Evolutionary conservation across 1,140 invertebrate genomes (phyloP).

Genomic region (Ooceraea biroi): DNA sequence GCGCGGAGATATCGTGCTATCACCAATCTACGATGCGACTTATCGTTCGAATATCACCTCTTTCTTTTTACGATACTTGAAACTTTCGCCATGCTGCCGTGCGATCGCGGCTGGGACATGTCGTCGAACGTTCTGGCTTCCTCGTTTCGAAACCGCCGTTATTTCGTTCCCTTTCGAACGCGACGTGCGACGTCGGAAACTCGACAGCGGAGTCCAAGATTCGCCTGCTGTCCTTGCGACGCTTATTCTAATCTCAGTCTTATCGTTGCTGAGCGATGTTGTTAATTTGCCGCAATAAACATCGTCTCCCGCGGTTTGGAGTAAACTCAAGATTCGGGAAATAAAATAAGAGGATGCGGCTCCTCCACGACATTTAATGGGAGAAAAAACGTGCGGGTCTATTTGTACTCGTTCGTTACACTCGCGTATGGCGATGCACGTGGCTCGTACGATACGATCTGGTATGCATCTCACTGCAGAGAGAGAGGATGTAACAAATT

Average conservation of each 20-base stretch:
- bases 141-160: constrained; percentile 13
- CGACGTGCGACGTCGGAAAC: neutral
- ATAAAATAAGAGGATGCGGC: constrained; percentile 1
- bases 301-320: constrained; percentile 29
- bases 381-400: constrained; percentile 10
- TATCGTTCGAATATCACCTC: too few relatives aligned
- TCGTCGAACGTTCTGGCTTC: neutral
- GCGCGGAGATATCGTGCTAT: neutral
- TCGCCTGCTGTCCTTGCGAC: constrained; percentile 16
- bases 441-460: constrained; percentile 5
- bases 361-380: constrained; percentile 18
- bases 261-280: constrained; percentile 20
- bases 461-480: neutral
- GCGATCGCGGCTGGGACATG: neutral
- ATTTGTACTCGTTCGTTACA: constrained; percentile 31
- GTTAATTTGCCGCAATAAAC: constrained; percentile 60
- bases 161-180: neutral
- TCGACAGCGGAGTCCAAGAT: neutral
- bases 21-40: too few relatives aligned
- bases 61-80: neutral
- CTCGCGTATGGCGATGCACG: constrained; percentile 1
- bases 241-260: constrained; percentile 40
- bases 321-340: constrained; percentile 38
- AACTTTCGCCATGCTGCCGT: neutral
- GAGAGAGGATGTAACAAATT: neutral